Conservation (phyloP, 2,888 invertebrate genomes). For the Mylabris sibirica region DNA sequence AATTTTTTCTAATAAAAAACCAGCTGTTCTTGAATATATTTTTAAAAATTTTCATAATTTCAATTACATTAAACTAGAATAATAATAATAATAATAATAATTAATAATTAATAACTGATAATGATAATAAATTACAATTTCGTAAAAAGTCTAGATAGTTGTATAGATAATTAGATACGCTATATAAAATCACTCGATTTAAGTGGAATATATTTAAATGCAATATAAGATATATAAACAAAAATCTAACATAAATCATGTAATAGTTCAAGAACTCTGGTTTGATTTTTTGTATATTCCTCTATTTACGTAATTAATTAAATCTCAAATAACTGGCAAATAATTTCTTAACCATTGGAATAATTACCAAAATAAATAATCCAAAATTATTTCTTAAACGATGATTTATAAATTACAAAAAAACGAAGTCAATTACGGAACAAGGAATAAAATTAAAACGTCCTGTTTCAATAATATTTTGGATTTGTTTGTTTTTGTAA, state of each 20-base stretch:
- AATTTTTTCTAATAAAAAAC: conserved; percentile 38
- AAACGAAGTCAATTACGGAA: conserved; percentile 8
- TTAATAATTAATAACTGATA: neutral
- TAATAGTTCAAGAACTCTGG: neutral
- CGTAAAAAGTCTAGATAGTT: neutral
- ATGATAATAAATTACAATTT: neutral
- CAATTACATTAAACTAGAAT: neutral
- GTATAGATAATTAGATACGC: neutral
- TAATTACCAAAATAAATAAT: neutral
- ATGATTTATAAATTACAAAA: neutral
- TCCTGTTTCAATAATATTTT: neutral
- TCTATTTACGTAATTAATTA: neutral
- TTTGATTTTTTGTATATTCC: conserved; percentile 3
- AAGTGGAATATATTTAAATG: neutral
- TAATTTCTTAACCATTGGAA: neutral
- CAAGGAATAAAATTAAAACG: conserved; percentile 1
- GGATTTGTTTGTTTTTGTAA: conserved; percentile 4
- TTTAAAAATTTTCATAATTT: neutral
- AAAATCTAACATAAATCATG: neutral
- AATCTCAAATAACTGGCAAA: neutral
- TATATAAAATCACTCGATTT: neutral
- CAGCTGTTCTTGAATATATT: conserved; percentile 22
- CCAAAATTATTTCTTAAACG: neutral
- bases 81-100: conserved; percentile 1
- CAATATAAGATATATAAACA: neutral